Base-by-base conservation (phyloP, 2,797 vertebrate species). In the Melanotaenia parkinsoni region DNA sequence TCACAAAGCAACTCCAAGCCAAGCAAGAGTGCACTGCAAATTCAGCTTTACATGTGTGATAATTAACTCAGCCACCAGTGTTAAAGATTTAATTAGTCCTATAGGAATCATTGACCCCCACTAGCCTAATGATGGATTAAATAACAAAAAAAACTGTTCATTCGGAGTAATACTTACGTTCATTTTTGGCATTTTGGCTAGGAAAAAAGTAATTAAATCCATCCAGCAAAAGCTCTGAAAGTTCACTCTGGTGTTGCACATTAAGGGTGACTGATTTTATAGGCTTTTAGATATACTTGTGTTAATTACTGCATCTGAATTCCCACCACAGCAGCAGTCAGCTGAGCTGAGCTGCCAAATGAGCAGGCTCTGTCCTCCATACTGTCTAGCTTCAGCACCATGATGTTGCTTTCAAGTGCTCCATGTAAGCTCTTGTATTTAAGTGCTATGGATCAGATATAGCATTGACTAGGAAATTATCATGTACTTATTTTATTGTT, bases 381-480 rank as follows among this genome's bases (percentile, higher is more conserved):
- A 1, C 69, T 70, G 70, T 35, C 59, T 58, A 62, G 37, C 69
- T 71, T 67, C 64, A 82, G 54, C 50, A 30, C 33, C 68, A 74
- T 80, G 24, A 51, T 85, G 80, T 57, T 70, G 72, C 78, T 51
- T 85, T 86, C 74, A 81, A 33, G 72, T 67, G 72, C 79, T 72
- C 54, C 62, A 37, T 50, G 71, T 57, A 67, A 76, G 26, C 63
- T 37, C 12, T 63, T 71, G n/a, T 18, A 6, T 77, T 77, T 50
- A 63, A 58, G 65, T 60, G 26, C 63, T n/a, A 26, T 14, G 3
- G 24, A 30, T 64, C 45, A n/a, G 54, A 67, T 63, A 57, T 35
- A 20, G 28, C 24, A 45, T 1, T 57, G 33, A 38, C 32, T 8
- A 20, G 35, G 20, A 24, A 11, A 45, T 5, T 6, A 43, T 43